These are phyloP conservation scores for Augochlorella aurata DNA, from an alignment of 2,888 invertebrate genomes.

Conservation along the genomic window DNA sequence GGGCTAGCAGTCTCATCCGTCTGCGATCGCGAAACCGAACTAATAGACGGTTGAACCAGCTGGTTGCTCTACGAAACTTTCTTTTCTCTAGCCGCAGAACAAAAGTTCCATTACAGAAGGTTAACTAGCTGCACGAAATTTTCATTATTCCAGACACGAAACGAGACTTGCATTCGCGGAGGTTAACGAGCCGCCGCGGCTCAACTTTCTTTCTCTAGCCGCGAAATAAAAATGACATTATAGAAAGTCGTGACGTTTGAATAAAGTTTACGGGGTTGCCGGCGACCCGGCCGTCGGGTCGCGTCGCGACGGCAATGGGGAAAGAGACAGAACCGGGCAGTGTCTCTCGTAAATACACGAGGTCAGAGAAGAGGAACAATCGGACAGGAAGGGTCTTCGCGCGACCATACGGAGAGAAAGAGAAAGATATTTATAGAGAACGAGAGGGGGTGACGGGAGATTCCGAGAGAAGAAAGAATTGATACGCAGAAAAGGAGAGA, in stretches of 20 bases:
- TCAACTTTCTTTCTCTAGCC: background rate
- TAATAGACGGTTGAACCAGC: too few species aligned
- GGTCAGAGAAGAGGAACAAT: constrained; percentile 59
- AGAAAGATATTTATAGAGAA: constrained; percentile 23
- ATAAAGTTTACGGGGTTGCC: background rate
- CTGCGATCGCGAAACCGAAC: too few species aligned
- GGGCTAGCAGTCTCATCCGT: too few species aligned
- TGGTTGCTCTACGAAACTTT: background rate
- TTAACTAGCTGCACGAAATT: background rate
- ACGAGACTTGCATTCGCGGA: too few species aligned
- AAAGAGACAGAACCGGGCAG: constrained; percentile 47
- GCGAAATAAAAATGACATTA: background rate
- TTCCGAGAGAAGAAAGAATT: constrained; percentile 39
- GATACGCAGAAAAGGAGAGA: constrained; percentile 39
- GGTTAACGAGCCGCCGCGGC: too few species aligned
- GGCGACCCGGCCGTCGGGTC: background rate
- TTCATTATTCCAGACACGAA: too few species aligned
- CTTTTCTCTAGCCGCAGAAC: background rate
- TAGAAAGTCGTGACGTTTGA: background rate
- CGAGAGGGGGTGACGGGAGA: constrained; percentile 27
- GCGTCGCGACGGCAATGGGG: constrained; percentile 24
- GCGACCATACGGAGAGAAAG: constrained; percentile 47
- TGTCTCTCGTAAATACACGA: constrained; percentile 54
- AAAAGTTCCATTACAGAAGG: background rate
- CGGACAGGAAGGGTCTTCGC: constrained; percentile 44